These are phyloP conservation scores for Salvelinus fontinalis DNA, from an alignment of 2,113 vertebrate genomes.

Conservation along the genomic window DNA sequence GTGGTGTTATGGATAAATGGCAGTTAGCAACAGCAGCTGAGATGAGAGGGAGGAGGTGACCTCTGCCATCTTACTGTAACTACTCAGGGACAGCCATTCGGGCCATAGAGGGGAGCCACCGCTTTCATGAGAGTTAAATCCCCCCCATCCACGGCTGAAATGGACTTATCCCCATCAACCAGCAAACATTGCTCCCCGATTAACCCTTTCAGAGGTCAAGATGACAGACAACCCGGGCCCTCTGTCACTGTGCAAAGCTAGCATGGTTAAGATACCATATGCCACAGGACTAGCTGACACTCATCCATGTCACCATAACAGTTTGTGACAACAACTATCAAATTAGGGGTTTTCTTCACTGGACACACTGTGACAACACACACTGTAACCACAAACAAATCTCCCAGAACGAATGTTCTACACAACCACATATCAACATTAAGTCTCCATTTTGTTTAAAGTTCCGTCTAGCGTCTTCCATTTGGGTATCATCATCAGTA, in stretches of 20 bases:
- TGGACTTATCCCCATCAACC: conserved; percentile 54
- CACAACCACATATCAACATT: not conserved
- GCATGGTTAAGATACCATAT: not conserved
- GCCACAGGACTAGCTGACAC: not conserved
- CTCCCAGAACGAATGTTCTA: not conserved
- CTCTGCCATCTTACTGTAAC: conserved; percentile 17
- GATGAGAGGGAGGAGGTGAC: not conserved
- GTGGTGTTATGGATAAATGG: not conserved
- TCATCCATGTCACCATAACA: not conserved
- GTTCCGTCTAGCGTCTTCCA: not conserved
- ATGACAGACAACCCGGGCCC: conserved; percentile 1
- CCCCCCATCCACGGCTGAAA: conserved; percentile 46
- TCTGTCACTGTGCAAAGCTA: conserved; percentile 15
- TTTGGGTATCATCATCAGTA: conserved; percentile 17
- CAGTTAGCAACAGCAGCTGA: not conserved
- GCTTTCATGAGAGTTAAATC: conserved; percentile 62
- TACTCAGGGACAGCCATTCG: conserved; percentile 27
- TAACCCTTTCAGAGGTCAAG: conserved; percentile 42
- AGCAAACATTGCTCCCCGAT: conserved; percentile 33
- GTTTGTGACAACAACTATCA: not conserved
- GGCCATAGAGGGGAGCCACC: conserved; percentile 44
- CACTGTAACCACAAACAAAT: not conserved
- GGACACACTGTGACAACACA: not conserved
- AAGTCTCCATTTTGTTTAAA: not conserved
- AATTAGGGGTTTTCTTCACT: not conserved